Evolutionary conservation across 2,113 vertebrate genomes (phyloP), one percentile per base, ranked within the genome.

Genomic region (Bujurquina vittata): DNA sequence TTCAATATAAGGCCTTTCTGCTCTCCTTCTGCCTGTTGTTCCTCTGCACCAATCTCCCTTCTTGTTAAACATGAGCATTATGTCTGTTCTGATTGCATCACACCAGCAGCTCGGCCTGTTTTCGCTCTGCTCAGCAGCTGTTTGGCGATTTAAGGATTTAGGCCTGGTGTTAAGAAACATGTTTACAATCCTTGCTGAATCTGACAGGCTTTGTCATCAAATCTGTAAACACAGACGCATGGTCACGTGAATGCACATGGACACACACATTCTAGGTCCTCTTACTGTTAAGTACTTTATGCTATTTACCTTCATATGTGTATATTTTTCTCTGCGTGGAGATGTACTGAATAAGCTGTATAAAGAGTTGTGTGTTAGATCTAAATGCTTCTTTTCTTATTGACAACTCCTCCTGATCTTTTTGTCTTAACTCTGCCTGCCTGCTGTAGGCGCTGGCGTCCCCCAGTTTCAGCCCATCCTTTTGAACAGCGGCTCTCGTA

Each of bases 391-490:
- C 3, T 56, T 62, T 72, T 46, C 2, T 58, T 4, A 56, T 23
- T 76, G 4, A 54, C 31, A 61, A 20, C 55, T 54, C 10, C 67
- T 72, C 46, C 18, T 33, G 18, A 54, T 33, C 20, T 54, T 72
- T 29, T 29, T 31, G 3, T 31, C 12, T 35, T 29, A 1, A 26
- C 9, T 43, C 4, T 11, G 7, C 43, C 10, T 22, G 4, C 29
- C 40, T 58, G 4, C 59, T 1, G n/a, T 91, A 99, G 98, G 98
- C 78, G 97, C 98, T 0, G 98, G 98, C 2, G 98, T 99, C 43
- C 98, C 98, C 87, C 97, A 99, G 95, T 99, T 99, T 94, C 98
- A 99, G 93, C 97, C 98, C 1, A 99, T 99, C 56, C 96, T 95
- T 10, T 89, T 99, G 91, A 99, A 98, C 15, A 95, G 94, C 0